A percentile compares a stretch with the other conserved stretches of the same genome.
These are phyloP conservation scores for Alligator mississippiensis DNA, from an alignment of 2,113 vertebrate species.

Conservation along the genomic window DNA sequence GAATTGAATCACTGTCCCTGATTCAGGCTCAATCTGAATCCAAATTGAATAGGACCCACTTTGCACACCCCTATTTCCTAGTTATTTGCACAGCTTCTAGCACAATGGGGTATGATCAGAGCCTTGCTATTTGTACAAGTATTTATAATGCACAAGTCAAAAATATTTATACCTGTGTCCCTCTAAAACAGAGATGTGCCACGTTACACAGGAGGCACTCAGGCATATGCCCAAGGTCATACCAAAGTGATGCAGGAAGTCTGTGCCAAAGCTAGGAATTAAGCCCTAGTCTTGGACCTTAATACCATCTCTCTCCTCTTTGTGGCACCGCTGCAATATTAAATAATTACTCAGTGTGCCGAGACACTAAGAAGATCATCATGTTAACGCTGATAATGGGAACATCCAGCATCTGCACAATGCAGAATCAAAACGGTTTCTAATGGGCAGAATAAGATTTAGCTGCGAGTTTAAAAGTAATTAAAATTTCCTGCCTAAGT, in stretches of 20 bases:
- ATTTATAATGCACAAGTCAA: background rate
- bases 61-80: too few species aligned
- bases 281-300: background rate
- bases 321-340: constrained; percentile 47
- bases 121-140: background rate
- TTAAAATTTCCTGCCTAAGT: constrained; percentile 68
- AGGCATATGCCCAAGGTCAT: background rate
- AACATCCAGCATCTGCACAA: constrained; percentile 38
- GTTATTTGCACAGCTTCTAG: background rate
- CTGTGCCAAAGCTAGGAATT: constrained; percentile 21
- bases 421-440: constrained; percentile 47
- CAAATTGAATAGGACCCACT: too few species aligned
- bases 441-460: constrained; percentile 55
- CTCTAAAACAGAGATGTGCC: constrained; percentile 14
- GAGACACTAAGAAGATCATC: constrained; percentile 46
- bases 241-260: constrained; percentile 30
- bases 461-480: constrained; percentile 64
- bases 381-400: constrained; percentile 57
- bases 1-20: too few species aligned
- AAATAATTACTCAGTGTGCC: constrained; percentile 51
- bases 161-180: constrained; percentile 30
- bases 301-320: constrained; percentile 37
- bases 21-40: too few species aligned
- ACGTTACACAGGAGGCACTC: constrained; percentile 42
- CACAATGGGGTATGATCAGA: background rate